These are phyloP conservation scores for Alloplasta piceator DNA, from an alignment of 2,888 invertebrate genomes.

Conservation along the genomic window DNA sequence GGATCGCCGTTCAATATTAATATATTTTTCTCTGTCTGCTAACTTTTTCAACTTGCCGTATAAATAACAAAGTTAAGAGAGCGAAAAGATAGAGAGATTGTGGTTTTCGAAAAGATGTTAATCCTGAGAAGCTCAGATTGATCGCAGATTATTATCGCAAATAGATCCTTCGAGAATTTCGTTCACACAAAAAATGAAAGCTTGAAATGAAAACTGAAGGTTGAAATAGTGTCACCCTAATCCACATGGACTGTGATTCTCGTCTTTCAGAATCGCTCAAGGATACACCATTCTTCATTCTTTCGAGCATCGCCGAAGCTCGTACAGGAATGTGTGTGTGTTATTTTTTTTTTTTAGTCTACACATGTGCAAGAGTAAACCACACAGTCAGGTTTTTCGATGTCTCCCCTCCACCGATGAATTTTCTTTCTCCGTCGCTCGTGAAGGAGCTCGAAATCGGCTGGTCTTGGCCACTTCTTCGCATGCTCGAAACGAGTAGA, in stretches of 20 bases:
- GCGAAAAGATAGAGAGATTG: no score
- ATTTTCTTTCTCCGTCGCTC: not conserved
- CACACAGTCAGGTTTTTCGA: conserved; percentile 45
- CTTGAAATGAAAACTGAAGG: no score
- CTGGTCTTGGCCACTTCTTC: conserved; percentile 17
- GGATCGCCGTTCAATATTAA: no score
- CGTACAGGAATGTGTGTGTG: not conserved
- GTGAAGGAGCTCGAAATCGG: conserved; percentile 35
- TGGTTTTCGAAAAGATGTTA: no score
- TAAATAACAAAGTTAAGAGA: no score
- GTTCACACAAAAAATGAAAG: no score
- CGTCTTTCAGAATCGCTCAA: conserved; percentile 6
- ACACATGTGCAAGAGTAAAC: conserved; percentile 31
- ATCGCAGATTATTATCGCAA: no score
- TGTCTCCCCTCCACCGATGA: conserved; percentile 7
- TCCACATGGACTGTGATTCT: not conserved
- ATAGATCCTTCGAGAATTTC: no score
- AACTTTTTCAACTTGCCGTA: no score
- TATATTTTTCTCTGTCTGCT: no score
- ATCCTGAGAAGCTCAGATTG: no score
- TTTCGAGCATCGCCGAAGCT: not conserved
- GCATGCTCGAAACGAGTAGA: conserved; percentile 25
- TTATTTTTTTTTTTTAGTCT: not conserved
- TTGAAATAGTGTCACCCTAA: not conserved
- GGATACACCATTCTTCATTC: no score